Base-by-base conservation (phyloP, 2,797 vertebrate genomes). In the Mareca penelope region DNA sequence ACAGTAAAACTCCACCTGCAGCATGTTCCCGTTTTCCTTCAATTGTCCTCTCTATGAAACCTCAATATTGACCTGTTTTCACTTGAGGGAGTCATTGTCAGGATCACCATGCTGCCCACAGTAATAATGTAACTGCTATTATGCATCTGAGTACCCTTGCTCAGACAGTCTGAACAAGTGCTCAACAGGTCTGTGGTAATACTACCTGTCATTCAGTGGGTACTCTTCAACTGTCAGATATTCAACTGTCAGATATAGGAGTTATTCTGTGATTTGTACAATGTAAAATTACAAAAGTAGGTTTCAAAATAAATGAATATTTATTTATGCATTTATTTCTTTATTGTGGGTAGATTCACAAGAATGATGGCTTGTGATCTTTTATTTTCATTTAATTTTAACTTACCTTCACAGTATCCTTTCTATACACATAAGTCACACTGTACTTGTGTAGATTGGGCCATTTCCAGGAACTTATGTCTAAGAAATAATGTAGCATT, bases 41-140 rank as follows among this genome's bases (percentile, higher is more conserved):
- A 5, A 35, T 23, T 59, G 0, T 24, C 33, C 4, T 35, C 10
- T 35, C 11, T 7, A 1, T 3, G 6, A 3, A 64, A 6, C 1
- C 10, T 55, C 22, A 15, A 7, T 4, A 8, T 46, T 56, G 29
- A 15, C 12, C 4, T 65, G 28, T 8, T 84, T 75, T 46, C 3
- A 0, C 53, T 75, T 50, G 16, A n/a, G 3, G 15, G 14, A 46
- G 39, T 5, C 22, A 1, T 24, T 1, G 1, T 11, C 0, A 0
- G 53, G 19, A n/a, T 63, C 26, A 7, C n/a, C 3, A 14, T 8
- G 18, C 17, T 72, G 17, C 67, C 65, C 14, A 4, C 15, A 24
- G 11, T 1, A 11, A 37, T 6, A 28, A 9, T 1, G 1, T 35
- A 71, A 52, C 8, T 79, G 6, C 13, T 24, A 12, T 46, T 26